Percentiles rank a stretch among this genome's conserved stretches.
Conservation (phyloP, 2,888 invertebrate genomes). For the Scelioninae gen. 1 region DNA sequence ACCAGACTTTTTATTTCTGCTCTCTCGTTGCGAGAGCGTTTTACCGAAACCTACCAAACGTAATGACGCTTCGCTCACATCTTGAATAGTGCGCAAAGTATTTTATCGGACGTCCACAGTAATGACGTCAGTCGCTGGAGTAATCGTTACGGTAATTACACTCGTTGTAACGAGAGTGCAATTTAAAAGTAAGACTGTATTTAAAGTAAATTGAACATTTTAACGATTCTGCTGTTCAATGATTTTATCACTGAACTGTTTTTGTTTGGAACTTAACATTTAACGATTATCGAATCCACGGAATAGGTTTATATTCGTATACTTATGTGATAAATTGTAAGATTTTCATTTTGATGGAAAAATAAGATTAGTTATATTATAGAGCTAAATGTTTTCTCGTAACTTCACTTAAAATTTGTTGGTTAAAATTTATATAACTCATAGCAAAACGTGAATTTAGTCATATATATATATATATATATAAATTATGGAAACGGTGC, state of each 20-base stretch:
- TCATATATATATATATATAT: too few relatives aligned
- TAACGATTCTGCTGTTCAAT: conserved; percentile 31
- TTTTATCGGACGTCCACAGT: conserved; percentile 57
- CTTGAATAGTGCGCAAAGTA: conserved; percentile 60
- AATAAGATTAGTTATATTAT: too few relatives aligned
- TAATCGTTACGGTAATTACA: conserved; percentile 63
- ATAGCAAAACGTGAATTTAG: too few relatives aligned
- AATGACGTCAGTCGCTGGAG: conserved; percentile 62
- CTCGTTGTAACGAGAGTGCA: conserved; percentile 54
- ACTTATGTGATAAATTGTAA: too few relatives aligned
- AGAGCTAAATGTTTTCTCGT: too few relatives aligned
- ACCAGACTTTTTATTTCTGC: conserved; percentile 71
- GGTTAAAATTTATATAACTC: too few relatives aligned
- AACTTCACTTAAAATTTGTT: too few relatives aligned
- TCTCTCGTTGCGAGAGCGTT: conserved; percentile 62
- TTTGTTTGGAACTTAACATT: too few relatives aligned
- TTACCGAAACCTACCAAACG: conserved; percentile 69
- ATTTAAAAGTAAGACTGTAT: conserved; percentile 56
- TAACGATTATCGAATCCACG: too few relatives aligned
- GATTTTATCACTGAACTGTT: conserved; percentile 51
- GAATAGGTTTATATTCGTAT: too few relatives aligned
- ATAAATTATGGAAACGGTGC: too few relatives aligned
- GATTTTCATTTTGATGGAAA: too few relatives aligned
- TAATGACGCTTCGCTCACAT: conserved; percentile 64
- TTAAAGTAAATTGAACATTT: conserved; percentile 56